These are phyloP conservation scores for Andrena minutula DNA, from an alignment of 2,888 invertebrate species.

Conservation along the genomic window DNA sequence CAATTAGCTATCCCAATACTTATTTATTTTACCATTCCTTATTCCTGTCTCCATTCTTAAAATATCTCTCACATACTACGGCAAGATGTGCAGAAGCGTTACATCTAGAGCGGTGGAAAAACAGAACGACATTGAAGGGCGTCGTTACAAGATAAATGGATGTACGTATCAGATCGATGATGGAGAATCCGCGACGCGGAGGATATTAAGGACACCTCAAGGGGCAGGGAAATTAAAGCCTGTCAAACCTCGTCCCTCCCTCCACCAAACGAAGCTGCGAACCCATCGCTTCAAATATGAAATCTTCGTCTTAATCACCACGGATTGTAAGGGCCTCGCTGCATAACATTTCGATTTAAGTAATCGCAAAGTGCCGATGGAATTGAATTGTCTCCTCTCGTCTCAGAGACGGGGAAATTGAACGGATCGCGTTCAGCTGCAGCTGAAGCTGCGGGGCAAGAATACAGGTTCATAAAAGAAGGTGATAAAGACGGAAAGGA, in stretches of 20 bases:
- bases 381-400: conserved; percentile 23
- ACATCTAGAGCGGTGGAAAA: no score
- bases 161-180: neutral
- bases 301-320: conserved; percentile 5
- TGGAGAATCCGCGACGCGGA: no score
- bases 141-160: conserved; percentile 11
- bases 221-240: no score
- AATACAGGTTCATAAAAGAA: neutral
- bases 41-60: no score
- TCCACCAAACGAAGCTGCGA: neutral
- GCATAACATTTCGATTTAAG: conserved; percentile 24
- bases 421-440: neutral
- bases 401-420: neutral
- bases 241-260: neutral
- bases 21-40: no score
- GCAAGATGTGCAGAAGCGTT: no score
- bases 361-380: neutral
- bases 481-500: neutral
- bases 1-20: no score
- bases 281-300: neutral
- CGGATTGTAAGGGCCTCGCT: neutral
- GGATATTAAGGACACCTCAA: no score
- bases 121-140: no score
- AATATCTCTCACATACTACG: no score
- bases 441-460: neutral